Percentiles rank a stretch among this genome's conserved stretches.
These are phyloP conservation scores for Anarrhichthys ocellatus DNA, from an alignment of 2,113 vertebrate species.

Conservation along the genomic window DNA sequence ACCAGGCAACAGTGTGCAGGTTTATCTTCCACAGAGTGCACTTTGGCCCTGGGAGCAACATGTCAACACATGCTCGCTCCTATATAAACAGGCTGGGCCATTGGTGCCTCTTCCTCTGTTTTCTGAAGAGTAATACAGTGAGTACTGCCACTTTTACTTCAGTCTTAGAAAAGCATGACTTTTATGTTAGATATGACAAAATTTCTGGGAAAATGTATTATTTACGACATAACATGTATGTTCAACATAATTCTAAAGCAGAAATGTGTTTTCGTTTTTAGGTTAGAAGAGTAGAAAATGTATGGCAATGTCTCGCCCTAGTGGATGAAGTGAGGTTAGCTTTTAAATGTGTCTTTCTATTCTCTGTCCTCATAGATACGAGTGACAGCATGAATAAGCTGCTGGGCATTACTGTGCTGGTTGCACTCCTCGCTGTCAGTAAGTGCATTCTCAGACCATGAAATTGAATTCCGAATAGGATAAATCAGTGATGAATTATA, in stretches of 20 bases:
- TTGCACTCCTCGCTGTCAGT: constrained; percentile 78
- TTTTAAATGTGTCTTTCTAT: background rate
- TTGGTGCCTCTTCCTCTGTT: constrained; percentile 39
- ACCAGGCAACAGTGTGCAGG: constrained; percentile 27
- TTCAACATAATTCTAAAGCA: background rate
- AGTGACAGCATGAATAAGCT: constrained; percentile 79
- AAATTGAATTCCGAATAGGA: background rate
- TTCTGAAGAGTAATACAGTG: constrained; percentile 71
- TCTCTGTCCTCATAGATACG: constrained; percentile 54
- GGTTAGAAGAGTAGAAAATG: background rate
- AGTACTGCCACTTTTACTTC: constrained; percentile 69
- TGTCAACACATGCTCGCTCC: constrained; percentile 75
- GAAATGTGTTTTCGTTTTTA: background rate
- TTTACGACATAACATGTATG: background rate
- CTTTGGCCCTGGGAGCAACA: constrained; percentile 80
- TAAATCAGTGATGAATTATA: background rate
- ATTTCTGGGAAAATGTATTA: background rate
- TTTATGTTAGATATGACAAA: background rate
- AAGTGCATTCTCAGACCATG: constrained; percentile 42
- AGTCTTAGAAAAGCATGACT: background rate
- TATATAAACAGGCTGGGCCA: constrained; percentile 77
- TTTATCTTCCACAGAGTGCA: constrained; percentile 80
- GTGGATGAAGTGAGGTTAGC: constrained; percentile 50
- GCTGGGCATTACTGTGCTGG: constrained; percentile 74
- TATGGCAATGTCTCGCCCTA: constrained; percentile 66